Base-by-base conservation (phyloP, 2,113 vertebrate species). In the Chitala chitala region DNA sequence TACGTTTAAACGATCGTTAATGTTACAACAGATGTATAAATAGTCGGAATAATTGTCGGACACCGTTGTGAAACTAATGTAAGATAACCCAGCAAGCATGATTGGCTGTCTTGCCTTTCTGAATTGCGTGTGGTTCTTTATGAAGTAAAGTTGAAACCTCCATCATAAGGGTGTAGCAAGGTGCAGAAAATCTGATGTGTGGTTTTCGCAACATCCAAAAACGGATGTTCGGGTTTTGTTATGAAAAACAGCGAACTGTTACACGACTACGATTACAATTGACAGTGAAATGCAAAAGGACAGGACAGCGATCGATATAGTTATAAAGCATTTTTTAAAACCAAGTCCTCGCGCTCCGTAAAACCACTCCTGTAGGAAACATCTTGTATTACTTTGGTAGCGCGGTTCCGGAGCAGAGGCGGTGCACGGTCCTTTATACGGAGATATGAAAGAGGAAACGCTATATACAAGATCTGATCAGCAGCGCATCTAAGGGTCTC, bases 131-230 rank as follows among this genome's bases (percentile, higher is more conserved):
- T 38, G 59, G 31, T n/a, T n/a, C n/a, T n/a, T n/a, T n/a, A n/a
- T n/a, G n/a, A n/a, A 63, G 59, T 63, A 38, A 63, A 38, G 59
- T 63, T 63, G 38, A 63, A 63, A 63, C n/a, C 17, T n/a, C 59
- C 33, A 7, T 20, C 17, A 33, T 36, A 38, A 17, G 59, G 54
- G 1, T 22, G 9, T 9, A 26, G 20, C 54, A 54, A 54, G 56
- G 56, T 59, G 56, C 9, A 20, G 59, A 33, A 29, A 38, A 20
- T 33, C 5, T 36, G 59, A 7, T 63, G 59, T 33, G 31, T 29
- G 33, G 59, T 7, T 20, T 63, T 36, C 12, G 12, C 15, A 63
- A 36, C 38, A 33, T 46, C 44, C 13, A 63, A 33, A n/a, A 63
- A 20, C 13, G 33, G 38, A 63, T 17, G 17, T 63, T 63, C n/a